A percentile compares a stretch with the other conserved stretches of the same genome.
These are phyloP conservation scores for Hepsetus odoe DNA, from an alignment of 2,113 vertebrate genomes.

Conservation along the genomic window DNA sequence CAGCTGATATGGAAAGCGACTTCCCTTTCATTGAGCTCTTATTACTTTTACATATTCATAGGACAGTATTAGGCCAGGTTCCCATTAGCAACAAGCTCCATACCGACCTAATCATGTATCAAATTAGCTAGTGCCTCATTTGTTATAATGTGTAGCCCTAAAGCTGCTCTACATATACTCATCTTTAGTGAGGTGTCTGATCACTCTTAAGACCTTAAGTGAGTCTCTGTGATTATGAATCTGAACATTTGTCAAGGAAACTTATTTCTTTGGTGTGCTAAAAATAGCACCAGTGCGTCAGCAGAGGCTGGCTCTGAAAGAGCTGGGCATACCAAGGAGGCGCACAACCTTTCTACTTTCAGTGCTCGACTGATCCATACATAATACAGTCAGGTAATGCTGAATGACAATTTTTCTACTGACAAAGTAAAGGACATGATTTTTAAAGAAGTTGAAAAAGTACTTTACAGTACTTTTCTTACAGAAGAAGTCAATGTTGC, in stretches of 20 bases:
- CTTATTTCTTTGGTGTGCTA: slow-evolving; percentile 35
- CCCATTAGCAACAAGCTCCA: not conserved
- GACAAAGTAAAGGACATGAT: not conserved
- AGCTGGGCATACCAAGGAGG: slow-evolving; percentile 22
- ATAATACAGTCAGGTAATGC: not conserved
- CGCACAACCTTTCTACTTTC: not conserved
- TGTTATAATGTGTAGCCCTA: not conserved
- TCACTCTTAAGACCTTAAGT: not conserved
- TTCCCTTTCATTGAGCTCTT: not conserved
- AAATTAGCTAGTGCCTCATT: slow-evolving; percentile 21
- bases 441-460: not conserved
- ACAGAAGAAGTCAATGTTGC: no score
- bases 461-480: no score
- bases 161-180: not conserved
- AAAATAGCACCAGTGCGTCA: slow-evolving; percentile 46
- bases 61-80: not conserved
- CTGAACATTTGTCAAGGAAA: slow-evolving; percentile 54
- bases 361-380: not conserved
- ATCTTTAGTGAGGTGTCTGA: not conserved
- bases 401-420: not conserved
- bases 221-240: slow-evolving; percentile 11
- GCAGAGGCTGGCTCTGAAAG: slow-evolving; percentile 37
- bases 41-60: slow-evolving; percentile 10
- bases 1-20: not conserved
- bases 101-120: slow-evolving; percentile 10